A percentile compares a stretch with the other conserved stretches of the same genome.
These are phyloP conservation scores for Patiria miniata DNA, from an alignment of 35 echinoderm and acorn worm species.

Conservation along the genomic window DNA sequence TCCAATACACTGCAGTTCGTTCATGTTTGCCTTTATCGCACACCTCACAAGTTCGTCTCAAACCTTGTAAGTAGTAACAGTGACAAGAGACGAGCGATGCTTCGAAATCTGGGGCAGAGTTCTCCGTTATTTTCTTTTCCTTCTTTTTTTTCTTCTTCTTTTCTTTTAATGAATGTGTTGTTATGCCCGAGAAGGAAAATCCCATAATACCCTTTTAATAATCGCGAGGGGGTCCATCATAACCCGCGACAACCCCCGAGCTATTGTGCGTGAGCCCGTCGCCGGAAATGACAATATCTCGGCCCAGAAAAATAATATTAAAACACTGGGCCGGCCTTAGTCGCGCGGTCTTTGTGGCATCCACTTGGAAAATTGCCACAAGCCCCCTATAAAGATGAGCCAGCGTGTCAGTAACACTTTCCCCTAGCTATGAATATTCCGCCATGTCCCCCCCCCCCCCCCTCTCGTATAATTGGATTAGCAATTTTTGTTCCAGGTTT, in stretches of 20 bases:
- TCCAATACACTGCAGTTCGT: too few species aligned
- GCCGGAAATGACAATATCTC: constrained; percentile 8
- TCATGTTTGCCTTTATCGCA: too few species aligned
- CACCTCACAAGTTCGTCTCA: too few species aligned
- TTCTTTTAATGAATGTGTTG: not conserved
- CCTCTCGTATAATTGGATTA: not conserved
- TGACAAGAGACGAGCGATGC: too few species aligned
- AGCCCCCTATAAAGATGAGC: not conserved
- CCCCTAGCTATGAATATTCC: not conserved
- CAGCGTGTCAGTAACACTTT: constrained; percentile 3
- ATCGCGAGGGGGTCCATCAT: not conserved
- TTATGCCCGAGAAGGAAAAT: not conserved
- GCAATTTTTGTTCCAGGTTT: constrained; percentile 16
- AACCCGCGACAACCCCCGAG: not conserved
- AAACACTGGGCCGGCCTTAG: constrained; percentile 4
- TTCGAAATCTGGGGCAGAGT: not conserved
- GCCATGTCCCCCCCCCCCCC: not conserved
- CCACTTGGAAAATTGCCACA: not conserved
- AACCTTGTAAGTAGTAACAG: too few species aligned
- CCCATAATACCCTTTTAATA: constrained; percentile 24
- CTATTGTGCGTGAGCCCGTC: not conserved
- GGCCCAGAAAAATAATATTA: not conserved
- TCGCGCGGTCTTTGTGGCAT: not conserved
- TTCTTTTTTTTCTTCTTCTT: not conserved
- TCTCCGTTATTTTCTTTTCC: not conserved